Percentiles rank a stretch among this genome's conserved stretches.
Evolutionary conservation across 2,113 vertebrate genomes (phyloP).

Genomic region (Megaceryle torquata): DNA sequence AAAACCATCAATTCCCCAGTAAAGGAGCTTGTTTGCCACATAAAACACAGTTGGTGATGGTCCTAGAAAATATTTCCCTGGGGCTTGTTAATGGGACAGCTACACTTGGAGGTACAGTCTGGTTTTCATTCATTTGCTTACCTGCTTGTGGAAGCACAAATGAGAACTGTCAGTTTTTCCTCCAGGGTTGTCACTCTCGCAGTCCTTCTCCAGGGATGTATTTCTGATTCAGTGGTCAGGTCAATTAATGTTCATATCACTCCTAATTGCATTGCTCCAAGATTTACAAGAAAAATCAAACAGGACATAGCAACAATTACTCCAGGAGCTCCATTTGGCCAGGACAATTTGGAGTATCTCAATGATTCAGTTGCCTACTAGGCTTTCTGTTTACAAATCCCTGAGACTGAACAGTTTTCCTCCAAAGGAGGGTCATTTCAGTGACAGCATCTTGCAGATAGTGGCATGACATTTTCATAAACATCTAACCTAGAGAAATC

Average conservation of each 20-base stretch:
- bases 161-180: constrained; percentile 26
- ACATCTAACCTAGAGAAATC: background rate
- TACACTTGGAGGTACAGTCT: background rate
- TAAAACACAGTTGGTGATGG: background rate
- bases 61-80: constrained; percentile 7
- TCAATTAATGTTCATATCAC: constrained; percentile 38
- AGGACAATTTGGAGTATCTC: background rate
- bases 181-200: background rate
- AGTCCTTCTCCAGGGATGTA: background rate
- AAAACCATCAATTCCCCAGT: background rate
- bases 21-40: background rate
- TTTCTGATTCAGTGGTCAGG: constrained; percentile 4
- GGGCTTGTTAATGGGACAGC: constrained; percentile 14
- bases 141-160: constrained; percentile 26
- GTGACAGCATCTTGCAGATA: background rate
- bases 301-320: background rate
- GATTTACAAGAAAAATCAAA: constrained; percentile 25
- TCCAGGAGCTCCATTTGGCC: background rate
- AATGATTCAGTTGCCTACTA: background rate
- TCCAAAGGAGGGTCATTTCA: background rate
- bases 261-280: constrained; percentile 20
- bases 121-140: constrained; percentile 25
- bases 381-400: background rate
- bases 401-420: background rate
- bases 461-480: background rate